Evolutionary conservation across 2,113 vertebrate genomes (phyloP).

Genomic region (Toxostoma redivivum): DNA sequence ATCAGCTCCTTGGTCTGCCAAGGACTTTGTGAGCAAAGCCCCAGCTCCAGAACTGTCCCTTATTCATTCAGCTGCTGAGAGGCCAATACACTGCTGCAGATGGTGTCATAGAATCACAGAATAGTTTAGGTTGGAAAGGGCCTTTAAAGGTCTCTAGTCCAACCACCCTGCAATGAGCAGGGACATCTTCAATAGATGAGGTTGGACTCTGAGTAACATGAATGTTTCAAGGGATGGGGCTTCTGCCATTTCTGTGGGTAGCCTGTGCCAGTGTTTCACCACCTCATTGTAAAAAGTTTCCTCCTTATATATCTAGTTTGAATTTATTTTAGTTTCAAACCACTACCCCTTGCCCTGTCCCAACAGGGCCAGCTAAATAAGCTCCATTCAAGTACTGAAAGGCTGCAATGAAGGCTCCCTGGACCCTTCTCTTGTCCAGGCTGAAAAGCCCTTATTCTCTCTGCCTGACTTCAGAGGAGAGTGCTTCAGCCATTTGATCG

Average conservation of each 20-base stretch:
- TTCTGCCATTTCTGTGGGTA: background rate
- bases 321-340: background rate
- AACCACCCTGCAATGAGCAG: background rate
- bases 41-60: background rate
- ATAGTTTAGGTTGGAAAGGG: background rate
- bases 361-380: background rate
- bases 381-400: background rate
- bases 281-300: background rate
- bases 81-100: background rate
- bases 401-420: background rate
- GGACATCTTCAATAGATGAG: background rate
- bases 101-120: background rate
- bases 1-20: background rate
- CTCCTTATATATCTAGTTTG: background rate
- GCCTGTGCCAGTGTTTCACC: background rate
- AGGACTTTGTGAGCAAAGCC: background rate
- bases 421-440: background rate
- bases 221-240: background rate
- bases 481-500: background rate
- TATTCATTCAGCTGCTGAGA: background rate
- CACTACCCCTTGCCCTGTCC: background rate
- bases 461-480: background rate
- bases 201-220: background rate
- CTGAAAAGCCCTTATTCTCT: background rate
- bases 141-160: background rate